phyloP scores from a whole-genome alignment of 2,113 vertebrate genomes.

The Bos taurus region ARS-UCD2.0 NC_037331.1:98625001-98625500 shows the following conservation, averaged over 20 bases:
- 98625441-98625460: not conserved
- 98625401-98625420: not conserved
- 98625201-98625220: not conserved
- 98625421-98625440: not conserved
- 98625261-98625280: not conserved
- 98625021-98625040: not conserved
- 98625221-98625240: not conserved
- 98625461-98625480: not conserved
- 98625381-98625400: not conserved
- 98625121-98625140: not conserved
- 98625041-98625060: not conserved
- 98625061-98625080: not conserved
- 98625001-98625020: not conserved
- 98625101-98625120: not conserved
- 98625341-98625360: not conserved
- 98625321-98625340: not conserved
- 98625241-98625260: not conserved
- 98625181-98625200: not conserved
- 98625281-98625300: not conserved
- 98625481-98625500: not conserved
- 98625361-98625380: not conserved
- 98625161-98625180: not conserved
- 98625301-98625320: not conserved
- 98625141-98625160: not conserved
- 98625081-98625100: not conserved